Evolutionary conservation across 1,140 invertebrate species (phyloP).

Genomic region (Gryon sp.): DNA sequence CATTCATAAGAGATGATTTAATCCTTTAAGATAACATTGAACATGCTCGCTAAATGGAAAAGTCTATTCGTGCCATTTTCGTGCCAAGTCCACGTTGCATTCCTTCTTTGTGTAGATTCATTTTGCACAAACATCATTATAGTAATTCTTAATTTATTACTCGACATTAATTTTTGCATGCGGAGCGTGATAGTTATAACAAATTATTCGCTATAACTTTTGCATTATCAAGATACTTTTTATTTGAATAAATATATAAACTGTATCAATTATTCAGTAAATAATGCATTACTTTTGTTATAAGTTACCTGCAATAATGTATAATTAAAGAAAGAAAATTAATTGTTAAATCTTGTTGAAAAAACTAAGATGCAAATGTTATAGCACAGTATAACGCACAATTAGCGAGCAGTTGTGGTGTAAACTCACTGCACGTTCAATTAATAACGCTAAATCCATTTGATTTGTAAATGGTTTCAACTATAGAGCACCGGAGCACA

Average conservation of each 20-base stretch:
- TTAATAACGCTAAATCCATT: slow-evolving; percentile 39
- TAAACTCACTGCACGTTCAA: slow-evolving; percentile 54
- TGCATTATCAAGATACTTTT: background rate
- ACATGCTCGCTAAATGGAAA: no score
- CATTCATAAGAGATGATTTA: no score
- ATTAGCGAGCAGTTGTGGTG: slow-evolving; percentile 41
- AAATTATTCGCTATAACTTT: background rate
- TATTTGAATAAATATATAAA: no score
- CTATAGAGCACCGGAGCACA: slow-evolving; percentile 56
- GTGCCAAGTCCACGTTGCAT: slow-evolving; percentile 29
- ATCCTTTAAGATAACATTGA: no score
- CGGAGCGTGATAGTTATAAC: slow-evolving; percentile 36
- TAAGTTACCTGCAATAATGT: no score
- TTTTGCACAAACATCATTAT: slow-evolving; percentile 17
- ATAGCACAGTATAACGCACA: slow-evolving; percentile 34
- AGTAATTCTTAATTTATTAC: background rate
- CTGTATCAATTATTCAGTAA: no score
- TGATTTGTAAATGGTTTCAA: slow-evolving; percentile 32
- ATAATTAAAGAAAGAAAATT: background rate
- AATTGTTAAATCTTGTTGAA: background rate
- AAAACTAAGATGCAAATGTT: slow-evolving; percentile 24
- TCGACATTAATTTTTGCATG: slow-evolving; percentile 51
- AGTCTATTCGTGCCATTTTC: slow-evolving; percentile 2
- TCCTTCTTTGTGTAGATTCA: slow-evolving; percentile 49
- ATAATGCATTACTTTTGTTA: background rate